These are phyloP conservation scores for Echinops telfairi DNA, from an alignment of 2,113 vertebrate species.

Conservation along the genomic window DNA sequence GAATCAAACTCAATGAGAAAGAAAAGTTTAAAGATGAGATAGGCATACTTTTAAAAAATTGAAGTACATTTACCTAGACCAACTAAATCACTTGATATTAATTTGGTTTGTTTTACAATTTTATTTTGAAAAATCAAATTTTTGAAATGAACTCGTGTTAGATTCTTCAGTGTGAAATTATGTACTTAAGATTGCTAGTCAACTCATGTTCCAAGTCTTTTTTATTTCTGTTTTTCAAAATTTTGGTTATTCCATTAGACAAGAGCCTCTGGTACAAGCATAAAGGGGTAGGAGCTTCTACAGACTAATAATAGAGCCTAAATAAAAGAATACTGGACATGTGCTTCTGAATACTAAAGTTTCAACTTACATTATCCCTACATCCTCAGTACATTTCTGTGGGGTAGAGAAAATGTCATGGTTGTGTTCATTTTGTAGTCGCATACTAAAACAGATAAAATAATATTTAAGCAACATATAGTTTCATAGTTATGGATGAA, in stretches of 20 bases:
- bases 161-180: slow-evolving; percentile 39
- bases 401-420: not conserved
- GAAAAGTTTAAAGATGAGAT: not conserved
- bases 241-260: not conserved
- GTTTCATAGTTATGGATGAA: not conserved
- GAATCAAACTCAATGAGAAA: not conserved
- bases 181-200: slow-evolving; percentile 20
- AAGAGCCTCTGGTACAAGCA: not conserved
- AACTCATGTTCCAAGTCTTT: not conserved
- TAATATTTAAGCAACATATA: not conserved
- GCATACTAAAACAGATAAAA: not conserved
- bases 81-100: not conserved
- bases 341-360: not conserved
- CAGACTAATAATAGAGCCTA: not conserved
- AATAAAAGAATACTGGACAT: not conserved
- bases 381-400: not conserved
- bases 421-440: not conserved
- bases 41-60: not conserved
- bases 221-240: slow-evolving; percentile 38
- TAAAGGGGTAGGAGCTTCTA: not conserved
- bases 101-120: not conserved
- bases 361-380: not conserved
- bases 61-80: not conserved
- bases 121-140: slow-evolving; percentile 45
- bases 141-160: not conserved